Evolutionary conservation across 1,140 invertebrate species (phyloP), one percentile per base, ranked within the genome.

Genomic region (Prorops nasuta): DNA sequence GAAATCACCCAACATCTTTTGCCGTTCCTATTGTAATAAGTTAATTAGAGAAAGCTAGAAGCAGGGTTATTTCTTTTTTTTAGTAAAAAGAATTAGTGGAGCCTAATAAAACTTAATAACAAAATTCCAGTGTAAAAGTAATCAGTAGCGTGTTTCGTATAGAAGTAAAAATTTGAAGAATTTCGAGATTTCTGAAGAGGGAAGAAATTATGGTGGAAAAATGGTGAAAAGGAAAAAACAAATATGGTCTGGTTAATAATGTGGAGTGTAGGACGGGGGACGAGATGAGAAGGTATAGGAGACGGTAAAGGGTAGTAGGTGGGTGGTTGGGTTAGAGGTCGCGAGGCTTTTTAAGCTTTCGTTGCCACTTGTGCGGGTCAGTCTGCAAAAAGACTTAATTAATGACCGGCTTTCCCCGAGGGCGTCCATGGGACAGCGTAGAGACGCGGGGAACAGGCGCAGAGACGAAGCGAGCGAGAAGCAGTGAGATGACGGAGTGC

Each of bases 371-470:
- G 70, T 67, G 64, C 70, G 69, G 71, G 70, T 76, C 70, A 70
- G 65, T 67, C 66, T 59, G 63, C 64, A 74, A 77, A 77, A 77
- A 76, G 73, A 74, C 74, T 73, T 77, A 76, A 77, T 76, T 77
- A 77, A 77, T 77, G 73, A 75, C 61, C 63, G 40, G 57, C 58
- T 57, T 64, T 71, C 72, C 72, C 74, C 54, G 58, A 72, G 71
- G 72, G 64, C 68, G 57, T 64, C 55, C 61, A 58, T 44, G 66
- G 64, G 62, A 71, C 67, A 64, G 69, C 63, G 58, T 50, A 56
- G 54, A 54, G 59, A 54, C 56, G 57, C 54, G 51, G 60, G 56
- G 60, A 58, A 58, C 6, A 8, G 40, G 16, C 2, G 18, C 21
- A 20, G 16, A 7, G 12, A 21, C 12, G 58, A 61, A 53, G 52